These are phyloP conservation scores for Chlorops oryzae DNA, from an alignment of 1,140 invertebrate species.

Conservation along the genomic window DNA sequence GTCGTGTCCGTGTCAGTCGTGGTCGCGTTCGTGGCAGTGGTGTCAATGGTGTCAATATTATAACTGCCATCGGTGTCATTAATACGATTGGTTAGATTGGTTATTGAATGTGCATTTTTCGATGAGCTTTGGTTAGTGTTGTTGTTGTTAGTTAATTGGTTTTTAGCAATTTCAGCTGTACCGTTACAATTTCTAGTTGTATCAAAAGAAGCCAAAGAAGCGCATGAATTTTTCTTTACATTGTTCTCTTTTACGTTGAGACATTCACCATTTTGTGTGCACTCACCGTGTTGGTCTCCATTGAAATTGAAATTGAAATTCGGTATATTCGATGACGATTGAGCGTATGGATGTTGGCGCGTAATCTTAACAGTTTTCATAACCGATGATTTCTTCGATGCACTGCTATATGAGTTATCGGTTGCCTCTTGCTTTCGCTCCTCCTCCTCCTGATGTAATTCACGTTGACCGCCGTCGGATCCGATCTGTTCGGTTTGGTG, in stretches of 20 bases:
- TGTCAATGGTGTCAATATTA: constrained; percentile 3
- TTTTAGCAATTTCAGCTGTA: too few species aligned
- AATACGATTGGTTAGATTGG: too few species aligned
- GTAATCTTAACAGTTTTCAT: constrained; percentile 43
- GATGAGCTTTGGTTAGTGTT: too few species aligned
- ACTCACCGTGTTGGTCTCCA: constrained; percentile 14
- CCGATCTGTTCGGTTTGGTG: constrained; percentile 18
- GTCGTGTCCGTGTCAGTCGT: neutral
- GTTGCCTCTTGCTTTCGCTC: constrained; percentile 32
- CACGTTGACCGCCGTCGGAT: constrained; percentile 28
- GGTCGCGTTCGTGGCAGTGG: constrained; percentile 4
- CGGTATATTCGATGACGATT: constrained; percentile 13
- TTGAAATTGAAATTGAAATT: constrained; percentile 1
- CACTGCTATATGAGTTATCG: constrained; percentile 46
- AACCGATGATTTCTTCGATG: constrained; percentile 37
- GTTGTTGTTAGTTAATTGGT: too few species aligned
- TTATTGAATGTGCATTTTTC: too few species aligned
- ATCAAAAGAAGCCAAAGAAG: too few species aligned
- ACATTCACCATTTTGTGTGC: constrained; percentile 11
- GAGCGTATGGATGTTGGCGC: constrained; percentile 34
- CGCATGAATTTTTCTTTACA: too few species aligned
- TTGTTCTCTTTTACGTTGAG: too few species aligned
- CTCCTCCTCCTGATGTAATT: constrained; percentile 38
- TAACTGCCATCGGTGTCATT: too few species aligned
- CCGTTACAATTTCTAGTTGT: too few species aligned